Base-by-base conservation (phyloP, 2,113 vertebrate species). In the Phocoena sinus region DNA sequence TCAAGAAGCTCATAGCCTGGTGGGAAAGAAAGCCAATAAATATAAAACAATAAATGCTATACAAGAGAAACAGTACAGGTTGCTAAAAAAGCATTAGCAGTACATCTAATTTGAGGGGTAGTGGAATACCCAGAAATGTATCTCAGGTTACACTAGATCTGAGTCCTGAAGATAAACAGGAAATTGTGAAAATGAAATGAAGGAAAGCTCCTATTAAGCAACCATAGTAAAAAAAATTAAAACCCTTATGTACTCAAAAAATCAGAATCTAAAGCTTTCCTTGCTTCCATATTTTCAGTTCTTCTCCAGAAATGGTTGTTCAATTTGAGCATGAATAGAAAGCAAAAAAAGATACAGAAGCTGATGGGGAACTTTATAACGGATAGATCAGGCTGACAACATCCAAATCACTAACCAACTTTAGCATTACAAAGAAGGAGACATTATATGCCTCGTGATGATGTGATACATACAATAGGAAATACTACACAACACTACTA, bases 31-130 rank as follows among this genome's bases (percentile, higher is more conserved):
- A 92, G 25, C 3, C 60, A 71, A 33, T 47, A 90, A 93, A 50
- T 36, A 79, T 67, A 80, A 91, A 91, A 63, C 6, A 88, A n/a
- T 38, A 92, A 60, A 18, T 77, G 50, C 6, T 93, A 47, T 68
- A 67, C 60, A 73, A 82, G 71, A 79, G 36, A 8, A 86, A 79
- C 4, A 74, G 36, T 74, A 87, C 18, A 83, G 38, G 9, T 60
- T 93, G 89, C 44, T 94, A 44, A 67, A 93, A 93, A 73, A 6
- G 67, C 68, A 97, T 23, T 44, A 87, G 50, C 70, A 96, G 77
- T 28, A 11, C 18, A 90, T 63, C 73, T 82, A 93, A 96, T 23
- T 20, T 89, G 63, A 97, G 47, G 53, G 10, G 38, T 28, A 70
- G 11, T 31, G 2, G 82, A 91, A 28, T 58, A 90, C 65, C 33